Conservation (phyloP, 2,113 vertebrate genomes). For the Acrocephalus kingi region DNA sequence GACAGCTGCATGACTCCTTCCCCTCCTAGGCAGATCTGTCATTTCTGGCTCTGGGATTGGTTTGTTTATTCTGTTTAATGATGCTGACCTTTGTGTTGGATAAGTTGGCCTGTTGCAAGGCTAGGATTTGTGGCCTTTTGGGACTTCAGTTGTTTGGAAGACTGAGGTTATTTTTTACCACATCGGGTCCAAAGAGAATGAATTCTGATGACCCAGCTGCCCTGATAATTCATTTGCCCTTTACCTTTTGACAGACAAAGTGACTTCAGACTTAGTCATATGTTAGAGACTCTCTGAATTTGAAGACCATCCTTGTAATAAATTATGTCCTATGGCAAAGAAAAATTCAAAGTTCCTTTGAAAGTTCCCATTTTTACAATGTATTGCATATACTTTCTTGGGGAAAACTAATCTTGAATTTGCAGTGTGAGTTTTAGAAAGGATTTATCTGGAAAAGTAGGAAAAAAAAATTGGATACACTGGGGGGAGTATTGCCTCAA, state of each 20-base stretch:
- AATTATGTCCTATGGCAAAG: neutral
- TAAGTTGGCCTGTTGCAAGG: conserved; percentile 37
- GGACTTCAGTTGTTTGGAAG: neutral
- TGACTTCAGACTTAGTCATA: conserved; percentile 35
- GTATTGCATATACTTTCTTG: neutral
- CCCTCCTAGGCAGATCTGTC: conserved; percentile 36
- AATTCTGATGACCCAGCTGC: conserved; percentile 17
- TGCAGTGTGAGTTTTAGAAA: neutral
- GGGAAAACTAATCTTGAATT: neutral
- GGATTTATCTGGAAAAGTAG: neutral
- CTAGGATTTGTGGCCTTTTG: conserved; percentile 36
- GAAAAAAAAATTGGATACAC: neutral
- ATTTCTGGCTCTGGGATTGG: neutral
- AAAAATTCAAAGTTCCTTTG: neutral
- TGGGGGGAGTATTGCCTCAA: neutral
- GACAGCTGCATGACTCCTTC: neutral
- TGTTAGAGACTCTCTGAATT: neutral
- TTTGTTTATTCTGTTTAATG: conserved; percentile 60
- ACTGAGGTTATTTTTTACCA: neutral
- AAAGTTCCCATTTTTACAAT: neutral
- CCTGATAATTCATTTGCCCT: conserved; percentile 51
- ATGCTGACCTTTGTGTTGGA: conserved; percentile 65
- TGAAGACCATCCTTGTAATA: neutral
- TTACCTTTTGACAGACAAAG: conserved; percentile 49
- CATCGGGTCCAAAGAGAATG: neutral